phyloP scores from a whole-genome alignment of 2,797 vertebrate genomes.

The Tragelaphus eurycerus region DNA sequence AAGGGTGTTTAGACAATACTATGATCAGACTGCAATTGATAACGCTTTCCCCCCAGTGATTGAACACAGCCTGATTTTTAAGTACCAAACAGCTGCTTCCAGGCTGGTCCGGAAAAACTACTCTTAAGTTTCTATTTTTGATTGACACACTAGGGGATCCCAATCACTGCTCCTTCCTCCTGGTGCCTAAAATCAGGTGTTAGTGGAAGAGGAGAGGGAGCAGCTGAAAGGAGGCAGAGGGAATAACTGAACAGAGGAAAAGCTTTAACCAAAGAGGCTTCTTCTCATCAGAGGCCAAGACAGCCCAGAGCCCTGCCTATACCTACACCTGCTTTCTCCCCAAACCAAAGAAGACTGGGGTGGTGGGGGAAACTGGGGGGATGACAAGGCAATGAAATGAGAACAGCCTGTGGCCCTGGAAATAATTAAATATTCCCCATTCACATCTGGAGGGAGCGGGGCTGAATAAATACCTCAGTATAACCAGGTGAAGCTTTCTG shows the following conservation, averaged over 20 bases:
- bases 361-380: background rate
- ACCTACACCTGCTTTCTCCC: background rate
- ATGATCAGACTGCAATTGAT: conserved; percentile 73
- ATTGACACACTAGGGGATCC: conserved; percentile 52
- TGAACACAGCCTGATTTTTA: conserved; percentile 73
- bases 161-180: background rate
- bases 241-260: background rate
- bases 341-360: background rate
- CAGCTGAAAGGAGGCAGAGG: background rate
- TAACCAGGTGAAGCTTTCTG: background rate
- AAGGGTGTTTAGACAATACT: conserved; percentile 77
- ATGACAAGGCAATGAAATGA: background rate
- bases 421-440: background rate
- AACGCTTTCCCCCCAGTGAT: conserved; percentile 46
- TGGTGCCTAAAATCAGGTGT: background rate
- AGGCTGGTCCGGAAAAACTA: background rate
- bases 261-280: background rate
- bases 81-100: conserved; percentile 74
- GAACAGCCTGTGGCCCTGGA: background rate
- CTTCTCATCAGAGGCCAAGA: background rate
- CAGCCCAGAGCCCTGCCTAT: background rate
- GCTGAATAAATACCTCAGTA: background rate
- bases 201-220: background rate
- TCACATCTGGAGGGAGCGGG: fast-evolving
- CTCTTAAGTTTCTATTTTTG: conserved; percentile 70